Evolutionary conservation across 2,888 invertebrate species (phyloP), one percentile per base, ranked within the genome.

Genomic region (Mythimna impura): DNA sequence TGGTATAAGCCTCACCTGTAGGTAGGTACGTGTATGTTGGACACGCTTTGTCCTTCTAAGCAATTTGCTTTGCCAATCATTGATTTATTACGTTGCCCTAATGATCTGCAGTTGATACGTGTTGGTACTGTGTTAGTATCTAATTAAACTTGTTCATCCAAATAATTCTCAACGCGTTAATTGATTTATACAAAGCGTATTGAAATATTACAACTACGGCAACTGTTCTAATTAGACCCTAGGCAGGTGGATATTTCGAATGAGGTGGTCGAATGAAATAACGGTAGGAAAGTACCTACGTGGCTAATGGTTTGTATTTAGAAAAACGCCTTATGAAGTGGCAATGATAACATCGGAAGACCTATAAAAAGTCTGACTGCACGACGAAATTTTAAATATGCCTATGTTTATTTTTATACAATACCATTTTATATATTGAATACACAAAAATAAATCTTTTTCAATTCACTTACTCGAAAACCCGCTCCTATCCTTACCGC

Each of bases 91-190:
- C 20, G 47, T 76, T 57, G 14, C 50, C 14, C 22, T 12, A 30
- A 9, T 17, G 43, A 17, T 36, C 55, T 66, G 57, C 20, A 50
- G 50, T 50, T 17, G 14, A 40, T 52, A n/a, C n/a, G n/a, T n/a
- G n/a, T n/a, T n/a, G n/a, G n/a, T n/a, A 34, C 7, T 50, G 55
- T 25, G 55, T 52, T 30, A 22, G 62, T 17, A 17, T 50, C 5
- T 73, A 66, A 57, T 67, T 76, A 40, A 66, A 52, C 12, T 22
- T 52, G 12, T 10, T 12, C 40, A 30, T 2, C 57, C 22, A 77
- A 58, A 77, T 43, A 58, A 60, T 52, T 77, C 40, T 40, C 52
- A 40, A 77, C 14, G 20, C 40, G 22, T 22, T 76, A 52, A 58
- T 58, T 52, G 50, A 50, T 57, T 76, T 76, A n/a, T 34, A 34